Conservation (phyloP, 2,113 vertebrate species). For the Abramis brama region DNA sequence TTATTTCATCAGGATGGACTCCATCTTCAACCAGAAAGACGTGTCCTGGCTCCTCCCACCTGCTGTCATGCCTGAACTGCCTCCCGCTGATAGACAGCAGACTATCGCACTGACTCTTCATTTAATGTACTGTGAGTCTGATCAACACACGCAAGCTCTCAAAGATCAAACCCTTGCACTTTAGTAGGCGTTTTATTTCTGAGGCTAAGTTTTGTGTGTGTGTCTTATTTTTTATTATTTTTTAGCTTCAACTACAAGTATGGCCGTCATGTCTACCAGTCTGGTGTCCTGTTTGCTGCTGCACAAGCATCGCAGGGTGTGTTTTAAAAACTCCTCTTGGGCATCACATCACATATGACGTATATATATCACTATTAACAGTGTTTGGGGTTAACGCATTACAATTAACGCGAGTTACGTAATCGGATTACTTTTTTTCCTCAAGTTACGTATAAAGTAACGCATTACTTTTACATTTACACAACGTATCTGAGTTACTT, state of each 20-base stretch:
- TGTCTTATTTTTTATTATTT: neutral
- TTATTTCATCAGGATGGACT: conserved; percentile 52
- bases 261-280: conserved; percentile 81
- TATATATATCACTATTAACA: neutral
- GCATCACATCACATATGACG: neutral
- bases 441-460: too few species aligned
- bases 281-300: conserved; percentile 83
- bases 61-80: neutral
- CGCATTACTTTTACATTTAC: too few species aligned
- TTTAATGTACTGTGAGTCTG: conserved; percentile 72
- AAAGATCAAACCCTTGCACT: conserved; percentile 16
- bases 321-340: neutral
- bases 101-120: conserved; percentile 74
- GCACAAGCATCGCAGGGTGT: conserved; percentile 82
- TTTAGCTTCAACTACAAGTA: conserved; percentile 79
- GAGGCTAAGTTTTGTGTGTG: neutral
- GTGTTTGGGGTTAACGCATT: too few species aligned
- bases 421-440: too few species aligned
- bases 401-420: too few species aligned
- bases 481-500: too few species aligned
- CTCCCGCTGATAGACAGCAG: conserved; percentile 63
- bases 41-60: conserved; percentile 55
- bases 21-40: conserved; percentile 49
- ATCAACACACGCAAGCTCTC: neutral
- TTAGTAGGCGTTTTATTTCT: neutral